phyloP scores from a whole-genome alignment of 2,888 invertebrate species.

The Lasioglossum morio region DNA sequence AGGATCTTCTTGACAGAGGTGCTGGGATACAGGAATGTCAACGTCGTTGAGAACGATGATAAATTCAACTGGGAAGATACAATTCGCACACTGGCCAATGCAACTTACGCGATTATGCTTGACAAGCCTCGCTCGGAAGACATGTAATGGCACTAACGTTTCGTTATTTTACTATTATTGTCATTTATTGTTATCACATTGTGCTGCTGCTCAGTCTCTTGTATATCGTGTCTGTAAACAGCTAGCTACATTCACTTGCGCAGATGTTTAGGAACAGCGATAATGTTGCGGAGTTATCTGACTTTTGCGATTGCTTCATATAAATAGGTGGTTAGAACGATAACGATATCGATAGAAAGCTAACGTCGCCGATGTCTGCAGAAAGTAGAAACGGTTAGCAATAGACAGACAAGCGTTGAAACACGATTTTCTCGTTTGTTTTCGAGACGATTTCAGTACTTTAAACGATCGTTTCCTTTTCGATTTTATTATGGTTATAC shows the following conservation, averaged over 20 bases:
- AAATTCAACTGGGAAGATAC: constrained; percentile 82
- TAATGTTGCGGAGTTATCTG: background rate
- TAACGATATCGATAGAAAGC: background rate
- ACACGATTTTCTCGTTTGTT: background rate
- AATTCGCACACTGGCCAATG: constrained; percentile 79
- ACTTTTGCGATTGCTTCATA: background rate
- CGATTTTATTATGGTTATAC: background rate
- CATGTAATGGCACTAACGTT: background rate
- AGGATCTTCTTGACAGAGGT: constrained; percentile 86
- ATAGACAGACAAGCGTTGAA: background rate
- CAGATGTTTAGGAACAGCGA: background rate
- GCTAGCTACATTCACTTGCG: background rate
- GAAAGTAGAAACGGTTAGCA: background rate
- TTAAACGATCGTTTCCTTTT: background rate
- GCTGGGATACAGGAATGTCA: constrained; percentile 85
- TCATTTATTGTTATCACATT: background rate
- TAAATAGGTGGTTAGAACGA: background rate
- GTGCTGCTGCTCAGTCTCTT: background rate
- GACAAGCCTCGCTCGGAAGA: background rate
- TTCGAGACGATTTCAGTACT: background rate
- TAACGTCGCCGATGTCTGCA: background rate
- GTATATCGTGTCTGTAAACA: background rate
- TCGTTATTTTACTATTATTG: background rate
- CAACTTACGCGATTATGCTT: constrained; percentile 44
- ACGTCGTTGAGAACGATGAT: constrained; percentile 84